Evolutionary conservation across 2,113 vertebrate genomes (phyloP), one percentile per base, ranked within the genome.

Genomic region (Anoplopoma fimbria): DNA sequence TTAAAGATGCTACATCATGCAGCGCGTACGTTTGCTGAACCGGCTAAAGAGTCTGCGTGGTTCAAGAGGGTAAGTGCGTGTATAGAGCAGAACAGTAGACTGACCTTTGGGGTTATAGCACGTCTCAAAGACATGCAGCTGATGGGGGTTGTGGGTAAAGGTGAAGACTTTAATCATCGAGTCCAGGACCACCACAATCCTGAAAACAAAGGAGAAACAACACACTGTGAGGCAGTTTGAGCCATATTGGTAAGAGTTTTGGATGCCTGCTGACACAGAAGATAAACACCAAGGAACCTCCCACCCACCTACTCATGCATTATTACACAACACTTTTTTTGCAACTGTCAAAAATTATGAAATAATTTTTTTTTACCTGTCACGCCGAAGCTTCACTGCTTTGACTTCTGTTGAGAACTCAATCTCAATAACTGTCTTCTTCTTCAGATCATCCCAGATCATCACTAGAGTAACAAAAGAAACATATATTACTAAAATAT

Each of bases 151-250:
- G 92, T 99, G 98, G 45, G 98, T 99, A 87, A 99, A 99, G 0
- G 98, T 99, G 90, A 99, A 99, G 74, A 99, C 98, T 93, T 99
- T 99, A 82, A 99, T 99, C 98, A 99, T 99, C 0, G 98, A 99
- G 86, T 99, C 98, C 94, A 99, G 89, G 75, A 99, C 97, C 23
- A 99, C 98, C 85, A 99, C 98, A 75, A 99, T 99, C 92, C 98
- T 99, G 92, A 74, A 51, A 79, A 68, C 7, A 87, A 33, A 79
- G 55, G 10, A 63, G 53, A 61, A 68, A 1, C 69, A 17, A 40
- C 31, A 61, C 9, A n/a, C n/a, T n/a, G n/a, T n/a, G n/a, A n/a
- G n/a, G n/a, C n/a, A n/a, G n/a, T n/a, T n/a, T n/a, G n/a, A n/a
- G n/a, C n/a, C n/a, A n/a, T n/a, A 60, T 64, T 6, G 23, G 34